phyloP scores from a whole-genome alignment of 2,888 invertebrate species.

The Lydus trimaculatus region DNA sequence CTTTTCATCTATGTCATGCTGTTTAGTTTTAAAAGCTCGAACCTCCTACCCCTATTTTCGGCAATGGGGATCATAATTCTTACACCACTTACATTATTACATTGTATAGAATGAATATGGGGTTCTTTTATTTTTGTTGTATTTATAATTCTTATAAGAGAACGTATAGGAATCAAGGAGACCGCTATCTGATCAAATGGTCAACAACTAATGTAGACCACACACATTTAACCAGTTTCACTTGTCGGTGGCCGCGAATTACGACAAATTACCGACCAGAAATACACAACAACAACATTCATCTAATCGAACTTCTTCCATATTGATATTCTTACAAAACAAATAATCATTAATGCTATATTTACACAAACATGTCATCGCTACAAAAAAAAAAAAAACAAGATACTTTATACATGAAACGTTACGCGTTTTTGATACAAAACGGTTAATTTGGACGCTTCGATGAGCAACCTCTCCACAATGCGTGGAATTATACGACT shows the following conservation, averaged over 20 bases:
- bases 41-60: conserved; percentile 60
- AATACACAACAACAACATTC: conserved; percentile 15
- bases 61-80: conserved; percentile 57
- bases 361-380: conserved; percentile 18
- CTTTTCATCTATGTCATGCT: conserved; percentile 48
- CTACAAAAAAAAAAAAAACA: no score
- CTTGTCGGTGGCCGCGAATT: conserved; percentile 52
- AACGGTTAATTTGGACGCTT: not conserved
- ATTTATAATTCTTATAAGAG: conserved; percentile 10
- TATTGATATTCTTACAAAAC: conserved; percentile 47
- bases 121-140: not conserved
- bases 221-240: conserved; percentile 52
- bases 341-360: no score
- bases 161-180: conserved; percentile 27
- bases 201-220: conserved; percentile 45
- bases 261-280: conserved; percentile 52
- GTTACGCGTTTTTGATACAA: not conserved
- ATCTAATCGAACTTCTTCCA: not conserved
- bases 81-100: conserved; percentile 52
- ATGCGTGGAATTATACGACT: not conserved
- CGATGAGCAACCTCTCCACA: not conserved
- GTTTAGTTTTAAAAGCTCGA: conserved; percentile 55
- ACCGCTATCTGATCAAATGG: conserved; percentile 32
- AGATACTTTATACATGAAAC: conserved; percentile 26
- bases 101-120: not conserved